A percentile compares a stretch with the other conserved stretches of the same genome.
Conservation (phyloP, 2,797 vertebrate genomes). For the Sardinella longiceps region DNA sequence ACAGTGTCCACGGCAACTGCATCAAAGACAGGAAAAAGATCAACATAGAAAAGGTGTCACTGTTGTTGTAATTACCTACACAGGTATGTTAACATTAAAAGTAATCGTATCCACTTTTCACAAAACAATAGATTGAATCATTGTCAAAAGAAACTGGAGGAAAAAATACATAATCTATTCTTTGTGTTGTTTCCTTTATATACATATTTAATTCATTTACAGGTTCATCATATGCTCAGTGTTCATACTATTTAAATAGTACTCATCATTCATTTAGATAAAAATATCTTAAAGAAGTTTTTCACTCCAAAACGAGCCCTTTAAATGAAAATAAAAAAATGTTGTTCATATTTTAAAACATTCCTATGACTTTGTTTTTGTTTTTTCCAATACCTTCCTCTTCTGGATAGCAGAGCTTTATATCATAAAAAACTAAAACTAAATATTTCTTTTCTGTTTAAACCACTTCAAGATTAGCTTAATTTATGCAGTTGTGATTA, state of each 20-base stretch:
- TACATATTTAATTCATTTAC: conserved; percentile 27
- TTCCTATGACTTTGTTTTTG: not conserved
- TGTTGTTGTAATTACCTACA: not conserved
- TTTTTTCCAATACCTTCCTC: not conserved
- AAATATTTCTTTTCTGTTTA: not conserved
- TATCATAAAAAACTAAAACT: not conserved
- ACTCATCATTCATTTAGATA: conserved; percentile 17
- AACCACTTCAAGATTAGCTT: not conserved
- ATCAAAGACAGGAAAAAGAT: conserved; percentile 7
- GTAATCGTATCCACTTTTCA: not conserved
- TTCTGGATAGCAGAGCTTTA: not conserved
- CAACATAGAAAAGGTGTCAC: not conserved
- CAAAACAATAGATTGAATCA: conserved; percentile 6
- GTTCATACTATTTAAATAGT: conserved; percentile 19
- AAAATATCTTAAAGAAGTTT: conserved; percentile 24
- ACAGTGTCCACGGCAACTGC: not conserved
- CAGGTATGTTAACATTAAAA: conserved; percentile 10
- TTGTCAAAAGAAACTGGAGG: not conserved
- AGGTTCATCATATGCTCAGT: conserved; percentile 18
- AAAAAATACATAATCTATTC: conserved; percentile 24
- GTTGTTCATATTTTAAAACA: conserved; percentile 6
- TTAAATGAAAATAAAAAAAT: conserved; percentile 13
- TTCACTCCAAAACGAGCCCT: conserved; percentile 20
- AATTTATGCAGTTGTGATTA: not conserved
- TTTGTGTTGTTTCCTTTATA: conserved; percentile 22